Evolutionary conservation across 1,140 invertebrate genomes (phyloP).

Genomic region (Probaryconus sp.): DNA sequence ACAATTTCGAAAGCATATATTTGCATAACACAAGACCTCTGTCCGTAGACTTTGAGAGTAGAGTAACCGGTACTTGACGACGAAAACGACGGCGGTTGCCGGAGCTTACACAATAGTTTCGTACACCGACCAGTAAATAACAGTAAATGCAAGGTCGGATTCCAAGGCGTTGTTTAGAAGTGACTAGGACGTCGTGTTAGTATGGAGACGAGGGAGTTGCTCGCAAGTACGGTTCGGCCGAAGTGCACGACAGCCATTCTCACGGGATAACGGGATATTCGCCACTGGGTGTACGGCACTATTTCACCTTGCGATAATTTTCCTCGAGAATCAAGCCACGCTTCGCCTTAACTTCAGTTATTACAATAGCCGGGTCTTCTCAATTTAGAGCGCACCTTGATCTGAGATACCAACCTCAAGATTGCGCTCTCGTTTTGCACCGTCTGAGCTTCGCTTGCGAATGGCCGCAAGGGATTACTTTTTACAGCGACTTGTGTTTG

Average conservation of each 20-base stretch:
- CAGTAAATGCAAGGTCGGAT: conserved; percentile 55
- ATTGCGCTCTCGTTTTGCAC: conserved; percentile 31
- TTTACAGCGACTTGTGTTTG: no score
- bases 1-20: no score
- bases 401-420: conserved; percentile 28
- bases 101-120: conserved; percentile 52
- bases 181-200: conserved; percentile 41
- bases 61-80: conserved; percentile 4
- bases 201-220: conserved; percentile 31
- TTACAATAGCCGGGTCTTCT: conserved; percentile 57
- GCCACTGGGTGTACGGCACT: conserved; percentile 46
- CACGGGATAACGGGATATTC: conserved; percentile 48
- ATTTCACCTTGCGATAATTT: conserved; percentile 56
- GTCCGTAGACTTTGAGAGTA: background rate
- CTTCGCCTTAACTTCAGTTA: conserved; percentile 47
- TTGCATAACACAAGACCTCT: conserved; percentile 37
- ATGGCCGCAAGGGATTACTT: conserved; percentile 23
- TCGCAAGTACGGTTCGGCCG: conserved; percentile 27
- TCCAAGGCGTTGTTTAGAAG: conserved; percentile 38
- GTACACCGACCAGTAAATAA: conserved; percentile 54
- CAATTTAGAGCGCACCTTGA: conserved; percentile 48
- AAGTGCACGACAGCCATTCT: conserved; percentile 51
- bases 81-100: conserved; percentile 20
- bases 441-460: conserved; percentile 18
- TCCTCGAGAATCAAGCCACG: conserved; percentile 43